Evolutionary conservation across 1,140 invertebrate species (phyloP).

Genomic region (Glomeris maerens): DNA sequence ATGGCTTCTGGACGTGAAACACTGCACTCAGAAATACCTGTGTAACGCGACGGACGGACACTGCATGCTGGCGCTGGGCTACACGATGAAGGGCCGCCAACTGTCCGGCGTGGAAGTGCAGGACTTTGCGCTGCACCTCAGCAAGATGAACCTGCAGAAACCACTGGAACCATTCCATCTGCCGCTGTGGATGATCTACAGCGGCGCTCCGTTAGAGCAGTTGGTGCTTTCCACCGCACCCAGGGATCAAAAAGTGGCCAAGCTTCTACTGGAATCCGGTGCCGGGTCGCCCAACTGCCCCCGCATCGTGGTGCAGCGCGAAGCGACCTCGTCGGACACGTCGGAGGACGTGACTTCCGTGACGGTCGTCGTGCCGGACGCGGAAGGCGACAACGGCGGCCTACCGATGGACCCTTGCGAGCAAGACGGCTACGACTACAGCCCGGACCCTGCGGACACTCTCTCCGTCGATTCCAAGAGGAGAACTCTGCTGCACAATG

Average conservation of each 20-base stretch:
- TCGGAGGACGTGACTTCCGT: constrained; percentile 11
- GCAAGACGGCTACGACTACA: constrained; percentile 15
- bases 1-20: constrained; percentile 90
- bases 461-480: constrained; percentile 39
- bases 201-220: constrained; percentile 46
- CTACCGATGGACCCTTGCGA: constrained; percentile 11
- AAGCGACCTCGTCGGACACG: constrained; percentile 16
- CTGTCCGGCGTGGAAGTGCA: constrained; percentile 39
- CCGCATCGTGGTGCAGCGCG: constrained; percentile 17
- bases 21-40: constrained; percentile 85
- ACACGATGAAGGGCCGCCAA: constrained; percentile 43
- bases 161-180: constrained; percentile 33
- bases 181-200: constrained; percentile 46
- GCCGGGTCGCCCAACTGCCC: constrained; percentile 24
- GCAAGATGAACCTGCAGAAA: constrained; percentile 28
- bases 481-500: constrained; percentile 53
- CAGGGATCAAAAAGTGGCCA: constrained; percentile 43
- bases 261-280: constrained; percentile 49
- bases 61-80: constrained; percentile 71
- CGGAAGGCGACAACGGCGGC: constrained; percentile 15
- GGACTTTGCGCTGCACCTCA: constrained; percentile 41
- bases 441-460: constrained; percentile 18
- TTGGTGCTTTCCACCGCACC: constrained; percentile 35
- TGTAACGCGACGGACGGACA: constrained; percentile 76
- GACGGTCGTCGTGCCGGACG: constrained; percentile 13